Base-by-base conservation (phyloP, 2,888 invertebrate genomes). In the Orthonevra nobilis region DNA sequence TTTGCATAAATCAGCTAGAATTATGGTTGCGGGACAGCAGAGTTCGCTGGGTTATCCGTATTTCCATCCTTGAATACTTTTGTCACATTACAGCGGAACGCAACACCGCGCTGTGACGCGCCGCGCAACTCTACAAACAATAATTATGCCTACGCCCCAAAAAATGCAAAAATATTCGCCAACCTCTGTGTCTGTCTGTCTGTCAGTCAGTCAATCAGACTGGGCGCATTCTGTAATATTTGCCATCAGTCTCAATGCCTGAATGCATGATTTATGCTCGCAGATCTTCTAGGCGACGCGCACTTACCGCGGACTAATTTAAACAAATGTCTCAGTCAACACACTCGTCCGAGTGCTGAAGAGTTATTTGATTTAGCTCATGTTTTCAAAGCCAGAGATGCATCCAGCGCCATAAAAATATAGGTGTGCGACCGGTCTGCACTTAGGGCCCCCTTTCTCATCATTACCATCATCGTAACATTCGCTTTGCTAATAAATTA, bases 401-500 rank as follows among this genome's bases (percentile, higher is more conserved):
- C n/a, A 26, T 7, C 17, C 30, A 46, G 17, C 46, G 15, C 48
- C 38, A 26, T 26, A 40, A 10, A 54, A 75, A 61, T 48, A 66
- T 40, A 56, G 42, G 79, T 79, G 73, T 73, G 73, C 36, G 66
- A 73, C 44, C 40, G 48, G 48, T 79, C 50, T 79, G 52, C 66
- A 73, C 73, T 73, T 72, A 56, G 36, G 58, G 40, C 60, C 73
- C 66, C 56, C 42, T 44, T 10, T 15, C 7, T 36, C 44, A 32
- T 38, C 58, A 19, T 7, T 28, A 14, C 34, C 19, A 32, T 20
- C 20, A 34, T 61, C 20, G 32, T 40, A 44, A 38, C 60, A 60
- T 72, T 73, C 19, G 48, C 52, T 66, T 68, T 48, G 72, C 73
- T 79, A 73, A 73, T 79, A 79, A 79, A 79, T 79, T 79, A 79